Conservation (phyloP, 2,797 vertebrate genomes). For the Sylvia borin region DNA sequence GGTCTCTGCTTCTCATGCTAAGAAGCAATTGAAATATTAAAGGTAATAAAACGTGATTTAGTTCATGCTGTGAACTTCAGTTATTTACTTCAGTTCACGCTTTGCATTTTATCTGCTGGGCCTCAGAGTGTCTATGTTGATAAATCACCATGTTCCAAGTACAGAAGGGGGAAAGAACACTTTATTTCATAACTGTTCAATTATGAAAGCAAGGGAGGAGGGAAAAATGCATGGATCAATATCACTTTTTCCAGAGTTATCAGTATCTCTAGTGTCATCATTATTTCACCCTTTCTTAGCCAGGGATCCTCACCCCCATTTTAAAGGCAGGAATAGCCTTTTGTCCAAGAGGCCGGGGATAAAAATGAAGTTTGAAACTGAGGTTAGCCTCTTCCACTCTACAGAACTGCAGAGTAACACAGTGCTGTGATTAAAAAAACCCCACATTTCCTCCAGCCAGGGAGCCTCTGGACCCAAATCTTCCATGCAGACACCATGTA, state of each 20-base stretch:
- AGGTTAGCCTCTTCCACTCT: background rate
- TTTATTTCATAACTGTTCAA: conserved; percentile 60
- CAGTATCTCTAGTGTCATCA: background rate
- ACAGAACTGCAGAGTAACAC: background rate
- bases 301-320: background rate
- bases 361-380: background rate
- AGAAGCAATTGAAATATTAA: conserved; percentile 70
- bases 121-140: conserved; percentile 56
- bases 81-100: conserved; percentile 61
- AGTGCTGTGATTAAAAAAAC: background rate
- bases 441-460: background rate
- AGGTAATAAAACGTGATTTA: conserved; percentile 67
- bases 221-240: background rate
- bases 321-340: background rate
- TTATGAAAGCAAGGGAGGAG: conserved; percentile 43
- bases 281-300: background rate
- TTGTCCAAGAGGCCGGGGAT: background rate
- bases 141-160: conserved; percentile 58
- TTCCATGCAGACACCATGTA: background rate
- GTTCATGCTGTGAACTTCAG: conserved; percentile 60
- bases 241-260: conserved; percentile 23
- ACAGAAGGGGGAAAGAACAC: conserved; percentile 30
- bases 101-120: conserved; percentile 66
- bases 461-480: background rate
- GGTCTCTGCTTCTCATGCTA: conserved; percentile 40